Evolutionary conservation across 2,797 vertebrate species (phyloP).

Genomic region (Leptatherina wallacei): DNA sequence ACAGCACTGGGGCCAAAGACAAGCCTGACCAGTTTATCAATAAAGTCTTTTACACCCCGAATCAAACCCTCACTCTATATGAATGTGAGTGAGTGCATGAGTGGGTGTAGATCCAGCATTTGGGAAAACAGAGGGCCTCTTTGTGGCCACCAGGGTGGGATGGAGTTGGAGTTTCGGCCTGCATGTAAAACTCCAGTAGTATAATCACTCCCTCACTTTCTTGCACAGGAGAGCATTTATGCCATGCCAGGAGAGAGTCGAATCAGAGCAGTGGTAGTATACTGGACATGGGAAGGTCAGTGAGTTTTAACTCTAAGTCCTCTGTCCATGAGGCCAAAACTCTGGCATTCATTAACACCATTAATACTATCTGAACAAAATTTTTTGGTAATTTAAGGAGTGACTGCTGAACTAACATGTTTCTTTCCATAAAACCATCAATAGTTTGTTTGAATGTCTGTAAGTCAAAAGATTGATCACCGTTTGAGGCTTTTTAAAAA

Average conservation of each 20-base stretch:
- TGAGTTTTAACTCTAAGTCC: constrained; percentile 35
- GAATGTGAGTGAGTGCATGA: constrained; percentile 36
- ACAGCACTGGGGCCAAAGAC: constrained; percentile 73
- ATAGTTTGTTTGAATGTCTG: background rate
- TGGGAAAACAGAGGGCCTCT: constrained; percentile 75
- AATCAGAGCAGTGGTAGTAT: constrained; percentile 40
- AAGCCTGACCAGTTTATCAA: constrained; percentile 70
- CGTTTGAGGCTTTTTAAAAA: background rate
- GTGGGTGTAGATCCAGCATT: constrained; percentile 55
- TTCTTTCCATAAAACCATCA: background rate
- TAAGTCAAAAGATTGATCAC: background rate
- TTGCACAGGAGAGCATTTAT: constrained; percentile 81
- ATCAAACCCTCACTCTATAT: constrained; percentile 68
- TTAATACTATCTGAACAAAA: background rate
- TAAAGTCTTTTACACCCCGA: constrained; percentile 70
- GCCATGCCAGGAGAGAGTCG: constrained; percentile 62
- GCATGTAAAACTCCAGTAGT: constrained; percentile 73
- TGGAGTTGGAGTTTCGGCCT: constrained; percentile 63
- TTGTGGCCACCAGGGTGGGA: constrained; percentile 71
- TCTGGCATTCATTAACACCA: constrained; percentile 27
- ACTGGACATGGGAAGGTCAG: constrained; percentile 35
- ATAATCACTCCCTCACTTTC: constrained; percentile 71
- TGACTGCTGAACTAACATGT: background rate
- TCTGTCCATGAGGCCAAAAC: constrained; percentile 15
- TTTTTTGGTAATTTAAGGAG: background rate